These are phyloP conservation scores for Tuberolachnus salignus DNA, from an alignment of 2,888 invertebrate species.

Conservation along the genomic window DNA sequence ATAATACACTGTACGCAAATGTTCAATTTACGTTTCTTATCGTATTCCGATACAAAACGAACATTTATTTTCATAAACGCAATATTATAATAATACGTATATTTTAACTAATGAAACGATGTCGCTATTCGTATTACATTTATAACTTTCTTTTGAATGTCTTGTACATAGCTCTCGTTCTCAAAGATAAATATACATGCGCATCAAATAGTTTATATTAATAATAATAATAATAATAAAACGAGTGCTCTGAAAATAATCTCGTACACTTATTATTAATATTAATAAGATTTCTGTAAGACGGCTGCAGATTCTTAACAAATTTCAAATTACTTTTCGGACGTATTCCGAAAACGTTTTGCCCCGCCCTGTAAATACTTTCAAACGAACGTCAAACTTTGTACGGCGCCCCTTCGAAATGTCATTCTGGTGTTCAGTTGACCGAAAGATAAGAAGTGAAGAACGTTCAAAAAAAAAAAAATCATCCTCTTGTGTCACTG, in stretches of 20 bases:
- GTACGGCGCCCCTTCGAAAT: conserved; percentile 42
- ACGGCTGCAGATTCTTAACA: neutral
- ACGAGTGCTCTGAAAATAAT: neutral
- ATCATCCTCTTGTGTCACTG: conserved; percentile 36
- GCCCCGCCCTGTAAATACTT: conserved; percentile 11
- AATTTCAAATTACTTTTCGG: conserved; percentile 33
- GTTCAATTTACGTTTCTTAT: neutral
- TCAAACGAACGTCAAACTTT: conserved; percentile 45
- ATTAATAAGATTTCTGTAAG: neutral
- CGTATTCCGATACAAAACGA: neutral
- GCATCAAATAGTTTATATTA: neutral
- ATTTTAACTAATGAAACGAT: neutral
- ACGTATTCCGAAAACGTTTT: conserved; percentile 25
- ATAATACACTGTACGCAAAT: neutral
- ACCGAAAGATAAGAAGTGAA: conserved; percentile 51
- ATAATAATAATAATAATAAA: conserved; percentile 3
- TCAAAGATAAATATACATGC: neutral
- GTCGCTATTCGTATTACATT: neutral
- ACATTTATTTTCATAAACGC: neutral
- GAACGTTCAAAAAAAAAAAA: conserved; percentile 13
- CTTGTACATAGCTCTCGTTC: neutral
- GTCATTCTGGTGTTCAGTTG: conserved; percentile 51
- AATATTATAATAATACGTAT: neutral
- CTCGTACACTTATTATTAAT: neutral
- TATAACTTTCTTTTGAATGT: neutral